Base-by-base conservation (phyloP, 92 coral and sea anemone species). In the Parazoanthus atlanticus region DNA sequence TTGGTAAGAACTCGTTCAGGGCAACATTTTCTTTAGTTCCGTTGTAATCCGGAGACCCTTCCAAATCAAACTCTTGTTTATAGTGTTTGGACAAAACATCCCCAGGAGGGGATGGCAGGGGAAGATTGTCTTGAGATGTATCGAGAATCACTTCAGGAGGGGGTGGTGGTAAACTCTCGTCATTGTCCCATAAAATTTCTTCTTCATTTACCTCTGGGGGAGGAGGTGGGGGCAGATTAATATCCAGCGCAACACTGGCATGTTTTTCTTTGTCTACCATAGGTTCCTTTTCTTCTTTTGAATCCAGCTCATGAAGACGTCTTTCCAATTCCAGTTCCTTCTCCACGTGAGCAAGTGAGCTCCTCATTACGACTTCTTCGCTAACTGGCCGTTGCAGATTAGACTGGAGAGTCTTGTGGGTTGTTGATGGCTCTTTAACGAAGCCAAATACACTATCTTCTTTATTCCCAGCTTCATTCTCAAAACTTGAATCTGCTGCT, bases 31-130 rank as follows among this genome's bases (percentile, higher is more conserved):
- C 66, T 74, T 33, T 33, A 29, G 41, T 74, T 74, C 41, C 43
- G 1, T 6, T 74, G 29, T 21, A 32, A 74, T 74, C 78, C 78
- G 29, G 4, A 74, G 19, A 33, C 12, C 65, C 17, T 67, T 67
- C 78, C 21, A 41, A 28, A 10, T 46, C 29, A 56, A 80, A 80
- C 17, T 84, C 61, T 29, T 84, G 78, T 46, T 70, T 84, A 74
- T 8, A 31, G 36, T 43, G 23, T 29, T 43, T 19, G 5, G 78
- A 0, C n/a, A 95, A 80, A 16, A 90, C 92, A 67, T 95, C 94
- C 89, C 86, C 87, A 69, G 98, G 95, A 40, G 98, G 98, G 76
- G 96, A 90, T 17, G 98, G 98, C 17, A 95, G 69, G 81, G 98
- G 98, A 54, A 95, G 82, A 92, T 71, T 92, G 90, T 95, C 98